Conservation (phyloP, 2,797 vertebrate genomes). For the Triplophysa bombifrons region DNA sequence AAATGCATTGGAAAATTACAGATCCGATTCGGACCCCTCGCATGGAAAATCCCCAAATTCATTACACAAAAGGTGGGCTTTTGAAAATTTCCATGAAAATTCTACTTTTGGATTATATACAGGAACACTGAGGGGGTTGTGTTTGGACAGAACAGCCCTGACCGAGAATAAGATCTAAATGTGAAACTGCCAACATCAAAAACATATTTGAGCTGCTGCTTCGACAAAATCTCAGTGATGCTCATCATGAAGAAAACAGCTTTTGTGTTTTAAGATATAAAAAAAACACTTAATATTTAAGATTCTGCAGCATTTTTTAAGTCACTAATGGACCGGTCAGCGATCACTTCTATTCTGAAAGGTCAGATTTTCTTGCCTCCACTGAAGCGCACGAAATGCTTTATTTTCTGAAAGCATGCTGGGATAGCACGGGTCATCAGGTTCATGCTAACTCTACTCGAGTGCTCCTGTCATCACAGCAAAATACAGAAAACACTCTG, state of each 20-base stretch:
- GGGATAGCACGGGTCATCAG: background rate
- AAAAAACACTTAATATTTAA: background rate
- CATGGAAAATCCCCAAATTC: constrained; percentile 51
- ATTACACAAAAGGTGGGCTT: constrained; percentile 38
- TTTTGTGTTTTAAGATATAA: background rate
- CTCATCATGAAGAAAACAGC: too few relatives aligned
- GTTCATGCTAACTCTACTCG: background rate
- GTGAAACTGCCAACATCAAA: background rate
- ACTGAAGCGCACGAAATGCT: background rate
- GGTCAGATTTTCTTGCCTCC: background rate
- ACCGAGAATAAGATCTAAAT: constrained; percentile 4
- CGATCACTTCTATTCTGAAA: background rate
- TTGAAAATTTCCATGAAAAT: constrained; percentile 44
- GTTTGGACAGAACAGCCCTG: constrained; percentile 10
- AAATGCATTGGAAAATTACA: constrained; percentile 47
- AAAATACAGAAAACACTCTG: background rate
- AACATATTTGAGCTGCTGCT: background rate
- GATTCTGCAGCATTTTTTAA: background rate
- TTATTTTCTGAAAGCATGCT: background rate
- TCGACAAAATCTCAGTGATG: background rate
- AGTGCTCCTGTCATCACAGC: background rate
- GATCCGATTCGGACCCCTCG: background rate
- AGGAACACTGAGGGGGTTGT: constrained; percentile 20
- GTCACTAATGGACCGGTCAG: background rate
- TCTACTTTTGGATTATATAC: constrained; percentile 35